phyloP scores from a whole-genome alignment of 2,113 vertebrate genomes.

The Recurvirostra avosetta region DNA sequence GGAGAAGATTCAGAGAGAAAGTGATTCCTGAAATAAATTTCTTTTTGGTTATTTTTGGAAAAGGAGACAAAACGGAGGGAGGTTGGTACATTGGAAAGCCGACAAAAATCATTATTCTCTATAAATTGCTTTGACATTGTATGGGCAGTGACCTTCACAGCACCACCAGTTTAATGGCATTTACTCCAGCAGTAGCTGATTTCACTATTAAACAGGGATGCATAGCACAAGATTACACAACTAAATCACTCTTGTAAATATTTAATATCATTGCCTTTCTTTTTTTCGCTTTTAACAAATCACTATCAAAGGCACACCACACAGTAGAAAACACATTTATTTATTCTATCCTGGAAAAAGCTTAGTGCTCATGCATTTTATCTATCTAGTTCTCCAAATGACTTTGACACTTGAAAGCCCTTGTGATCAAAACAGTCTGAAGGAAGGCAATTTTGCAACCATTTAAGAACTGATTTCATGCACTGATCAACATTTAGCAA shows the following conservation, averaged over 20 bases:
- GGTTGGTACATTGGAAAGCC: constrained; percentile 48
- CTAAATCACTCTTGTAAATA: constrained; percentile 82
- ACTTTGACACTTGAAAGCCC: constrained; percentile 79
- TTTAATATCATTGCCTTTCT: constrained; percentile 75
- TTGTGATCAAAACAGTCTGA: constrained; percentile 75
- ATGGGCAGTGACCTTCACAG: constrained; percentile 72
- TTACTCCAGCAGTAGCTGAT: constrained; percentile 74
- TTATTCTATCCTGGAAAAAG: constrained; percentile 74
- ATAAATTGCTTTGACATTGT: constrained; percentile 73
- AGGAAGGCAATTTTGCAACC: constrained; percentile 72
- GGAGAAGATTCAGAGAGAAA: constrained; percentile 15
- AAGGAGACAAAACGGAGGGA: constrained; percentile 45
- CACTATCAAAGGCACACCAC: constrained; percentile 71
- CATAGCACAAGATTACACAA: constrained; percentile 73
- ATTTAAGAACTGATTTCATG: constrained; percentile 75
- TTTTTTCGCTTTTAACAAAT: constrained; percentile 74
- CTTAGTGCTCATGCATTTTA: constrained; percentile 76
- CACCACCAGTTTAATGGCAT: constrained; percentile 65
- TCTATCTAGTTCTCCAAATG: constrained; percentile 76
- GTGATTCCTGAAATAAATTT: constrained; percentile 48
- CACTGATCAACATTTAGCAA: constrained; percentile 69
- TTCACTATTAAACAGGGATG: constrained; percentile 73
- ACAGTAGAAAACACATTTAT: constrained; percentile 77
- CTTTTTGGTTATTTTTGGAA: constrained; percentile 59
- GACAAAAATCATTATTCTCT: constrained; percentile 73